Base-by-base conservation (phyloP, 2,888 invertebrate genomes). In the Drosophila eohydei region DNA sequence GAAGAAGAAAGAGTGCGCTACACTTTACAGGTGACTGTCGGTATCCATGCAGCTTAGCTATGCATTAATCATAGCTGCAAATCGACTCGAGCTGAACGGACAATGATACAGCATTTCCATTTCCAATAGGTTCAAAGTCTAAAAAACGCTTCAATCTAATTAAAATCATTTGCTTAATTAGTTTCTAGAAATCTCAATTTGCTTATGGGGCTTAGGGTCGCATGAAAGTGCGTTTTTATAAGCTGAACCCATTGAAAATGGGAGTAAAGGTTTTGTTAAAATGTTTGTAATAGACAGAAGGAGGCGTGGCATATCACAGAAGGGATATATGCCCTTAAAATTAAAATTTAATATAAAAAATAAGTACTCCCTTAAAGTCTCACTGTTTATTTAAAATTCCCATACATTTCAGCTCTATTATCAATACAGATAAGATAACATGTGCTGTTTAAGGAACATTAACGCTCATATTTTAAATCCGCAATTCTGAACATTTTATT, bases 21-120 rank as follows among this genome's bases (percentile, higher is more conserved):
- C 55, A 60, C 55, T 56, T 9, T 44, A 50, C 59, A 57, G 51
- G 40, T 74, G 74, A 64, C 74, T 78, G 74, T 58, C 58, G 79
- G 21, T 8, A 63, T 28, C 38, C 16, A 62, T 46, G 16, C 7
- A 12, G 36, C 46, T 76, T 36, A 16, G 36, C 44, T 32, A 28
- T 9, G 14, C 36, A 58, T 58, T 36, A 46, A 58, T 46, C 36
- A 57, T 36, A 16, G n/a, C 16, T n/a, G 41, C 26, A 12, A 36
- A 57, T 43, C 41, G 41, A 7, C 12, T 51, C 14, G 26, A 38
- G 26, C n/a, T 38, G 8, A 36, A 26, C 6, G 38, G 6, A 8
- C 26, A 36, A 3, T 7, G 34, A 21, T 8, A 38, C 21, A 12
- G 21, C 14, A 21, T 14, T 21, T 21, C 8, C 14, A 4, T 6